These are phyloP conservation scores for Unio pictorum DNA, from an alignment of 2,888 invertebrate genomes.

Conservation along the genomic window DNA sequence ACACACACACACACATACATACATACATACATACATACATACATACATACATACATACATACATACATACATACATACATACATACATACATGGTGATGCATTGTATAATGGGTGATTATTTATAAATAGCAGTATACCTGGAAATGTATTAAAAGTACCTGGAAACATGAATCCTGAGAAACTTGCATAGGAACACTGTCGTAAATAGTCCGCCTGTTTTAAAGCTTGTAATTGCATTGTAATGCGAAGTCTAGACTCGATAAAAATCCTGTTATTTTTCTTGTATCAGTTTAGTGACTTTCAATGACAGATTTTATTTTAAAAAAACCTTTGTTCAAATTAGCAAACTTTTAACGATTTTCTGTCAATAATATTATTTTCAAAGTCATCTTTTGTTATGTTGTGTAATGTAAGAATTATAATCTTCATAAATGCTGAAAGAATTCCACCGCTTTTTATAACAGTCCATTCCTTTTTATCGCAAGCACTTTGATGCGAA, in stretches of 20 bases:
- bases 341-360: too few species aligned
- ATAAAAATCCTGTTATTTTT: conserved; percentile 21
- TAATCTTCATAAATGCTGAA: too few species aligned
- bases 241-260: conserved; percentile 12
- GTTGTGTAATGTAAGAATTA: too few species aligned
- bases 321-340: too few species aligned
- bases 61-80: conserved; percentile 6
- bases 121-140: too few species aligned
- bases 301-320: too few species aligned
- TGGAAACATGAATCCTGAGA: conserved; percentile 53
- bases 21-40: conserved; percentile 1
- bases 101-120: neutral
- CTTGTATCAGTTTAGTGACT: neutral
- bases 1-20: too few species aligned
- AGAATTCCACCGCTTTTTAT: too few species aligned
- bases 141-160: conserved; percentile 27
- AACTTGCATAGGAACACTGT: conserved; percentile 50
- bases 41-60: conserved; percentile 5
- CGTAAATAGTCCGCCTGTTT: conserved; percentile 51
- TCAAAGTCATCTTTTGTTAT: too few species aligned
- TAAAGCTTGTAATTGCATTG: conserved; percentile 40
- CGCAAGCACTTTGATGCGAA: too few species aligned
- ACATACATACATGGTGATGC: conserved; percentile 1
- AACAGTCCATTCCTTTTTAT: too few species aligned
- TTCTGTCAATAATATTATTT: too few species aligned